Conservation (phyloP, 2,888 invertebrate species). For the Teleiodes luculella region DNA sequence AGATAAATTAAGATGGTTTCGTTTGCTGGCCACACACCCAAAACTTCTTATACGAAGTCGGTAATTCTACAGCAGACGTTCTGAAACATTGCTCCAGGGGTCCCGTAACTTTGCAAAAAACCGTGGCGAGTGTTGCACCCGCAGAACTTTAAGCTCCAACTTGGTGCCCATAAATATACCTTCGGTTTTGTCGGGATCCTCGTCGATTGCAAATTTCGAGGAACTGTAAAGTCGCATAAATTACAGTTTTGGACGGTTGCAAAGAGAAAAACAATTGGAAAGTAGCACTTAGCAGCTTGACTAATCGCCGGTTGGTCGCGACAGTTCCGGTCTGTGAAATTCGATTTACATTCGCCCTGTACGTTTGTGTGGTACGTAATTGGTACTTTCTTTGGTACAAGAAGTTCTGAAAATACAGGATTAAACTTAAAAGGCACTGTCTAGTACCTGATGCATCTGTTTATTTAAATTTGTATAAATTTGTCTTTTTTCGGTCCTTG, state of each 20-base stretch:
- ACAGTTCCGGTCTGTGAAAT: conserved; percentile 56
- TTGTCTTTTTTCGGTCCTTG: too few relatives aligned
- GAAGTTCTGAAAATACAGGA: too few relatives aligned
- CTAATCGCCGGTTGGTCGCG: conserved; percentile 70
- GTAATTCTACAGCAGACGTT: neutral
- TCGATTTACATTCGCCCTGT: conserved; percentile 25
- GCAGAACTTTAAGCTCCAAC: conserved; percentile 68
- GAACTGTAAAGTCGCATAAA: conserved; percentile 76
- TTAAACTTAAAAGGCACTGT: too few relatives aligned
- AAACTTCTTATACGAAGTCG: neutral
- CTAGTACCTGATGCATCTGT: too few relatives aligned
- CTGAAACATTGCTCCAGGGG: conserved; percentile 4
- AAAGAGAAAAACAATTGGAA: conserved; percentile 74
- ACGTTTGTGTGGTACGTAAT: neutral
- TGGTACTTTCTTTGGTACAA: too few relatives aligned
- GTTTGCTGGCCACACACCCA: neutral
- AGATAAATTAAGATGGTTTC: neutral
- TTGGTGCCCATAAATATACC: conserved; percentile 76
- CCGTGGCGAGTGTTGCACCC: conserved; percentile 43
- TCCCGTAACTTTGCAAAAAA: neutral
- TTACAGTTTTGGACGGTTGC: conserved; percentile 66
- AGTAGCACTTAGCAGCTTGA: conserved; percentile 75
- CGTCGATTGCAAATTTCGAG: conserved; percentile 73
- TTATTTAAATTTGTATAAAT: too few relatives aligned
- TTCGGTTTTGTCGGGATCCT: conserved; percentile 73